A percentile compares a stretch with the other conserved stretches of the same genome.
phyloP scores from a whole-genome alignment of 1,140 invertebrate genomes.

The Epicauta chinensis region DNA sequence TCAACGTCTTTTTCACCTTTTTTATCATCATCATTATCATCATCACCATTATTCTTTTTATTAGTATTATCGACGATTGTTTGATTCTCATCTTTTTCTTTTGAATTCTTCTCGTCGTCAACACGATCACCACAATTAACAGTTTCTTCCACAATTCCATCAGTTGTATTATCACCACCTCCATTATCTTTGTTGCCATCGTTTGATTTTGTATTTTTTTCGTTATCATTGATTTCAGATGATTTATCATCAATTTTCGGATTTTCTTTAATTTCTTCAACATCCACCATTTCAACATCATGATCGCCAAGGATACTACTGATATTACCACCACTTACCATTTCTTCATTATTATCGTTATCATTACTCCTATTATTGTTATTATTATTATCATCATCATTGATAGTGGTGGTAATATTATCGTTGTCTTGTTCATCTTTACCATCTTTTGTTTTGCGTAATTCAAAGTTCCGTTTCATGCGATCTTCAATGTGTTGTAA shows the following conservation, averaged over 20 bases:
- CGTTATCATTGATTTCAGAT: slow-evolving; percentile 1
- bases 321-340: background rate
- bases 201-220: background rate
- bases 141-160: too few relatives aligned
- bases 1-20: background rate
- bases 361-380: too few relatives aligned
- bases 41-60: too few relatives aligned
- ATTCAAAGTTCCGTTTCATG: slow-evolving; percentile 35
- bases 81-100: too few relatives aligned
- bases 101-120: too few relatives aligned
- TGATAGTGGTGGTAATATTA: slow-evolving; percentile 37
- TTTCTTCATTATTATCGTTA: slow-evolving; percentile 22
- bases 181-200: background rate
- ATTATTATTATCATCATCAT: too few relatives aligned
- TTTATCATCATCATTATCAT: slow-evolving; percentile 1
- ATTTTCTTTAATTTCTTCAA: slow-evolving; percentile 8
- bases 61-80: too few relatives aligned
- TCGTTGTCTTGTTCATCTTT: too few relatives aligned
- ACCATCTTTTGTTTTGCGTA: slow-evolving; percentile 15
- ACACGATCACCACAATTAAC: too few relatives aligned
- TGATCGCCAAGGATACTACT: slow-evolving; percentile 2
- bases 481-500: slow-evolving; percentile 36
- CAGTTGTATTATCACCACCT: background rate
- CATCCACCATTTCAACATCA: slow-evolving; percentile 1
- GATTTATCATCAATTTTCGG: background rate